phyloP scores from a whole-genome alignment of 2,797 vertebrate species.

The Microctenopoma stevenorrisi region DNA sequence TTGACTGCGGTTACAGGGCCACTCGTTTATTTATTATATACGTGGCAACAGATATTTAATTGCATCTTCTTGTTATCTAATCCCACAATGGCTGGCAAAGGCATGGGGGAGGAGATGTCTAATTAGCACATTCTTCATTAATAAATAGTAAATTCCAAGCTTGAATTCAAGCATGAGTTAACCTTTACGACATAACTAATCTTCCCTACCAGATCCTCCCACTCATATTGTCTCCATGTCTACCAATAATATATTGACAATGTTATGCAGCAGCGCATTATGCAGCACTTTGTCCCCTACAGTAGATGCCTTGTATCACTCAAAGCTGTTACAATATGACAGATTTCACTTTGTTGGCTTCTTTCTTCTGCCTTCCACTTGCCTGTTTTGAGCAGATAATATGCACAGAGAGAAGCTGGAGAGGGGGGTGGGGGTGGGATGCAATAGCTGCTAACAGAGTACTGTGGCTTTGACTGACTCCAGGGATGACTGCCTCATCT shows the following conservation, averaged over 20 bases:
- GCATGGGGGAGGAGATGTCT: conserved; percentile 35
- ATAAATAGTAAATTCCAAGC: conserved; percentile 62
- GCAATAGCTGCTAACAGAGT: conserved; percentile 44
- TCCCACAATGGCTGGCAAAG: conserved; percentile 21
- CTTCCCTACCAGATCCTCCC: conserved; percentile 65
- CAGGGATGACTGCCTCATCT: conserved; percentile 28
- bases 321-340: conserved; percentile 66
- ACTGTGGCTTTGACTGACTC: conserved; percentile 53
- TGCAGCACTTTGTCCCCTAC: conserved; percentile 67
- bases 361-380: conserved; percentile 53
- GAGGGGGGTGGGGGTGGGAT: background rate
- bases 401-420: conserved; percentile 35
- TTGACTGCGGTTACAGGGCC: conserved; percentile 30
- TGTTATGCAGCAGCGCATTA: conserved; percentile 66
- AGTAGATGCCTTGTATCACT: conserved; percentile 65
- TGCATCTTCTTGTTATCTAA: conserved; percentile 45
- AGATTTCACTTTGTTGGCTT: conserved; percentile 71
- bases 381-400: conserved; percentile 77
- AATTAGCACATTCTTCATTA: conserved; percentile 72
- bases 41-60: conserved; percentile 51
- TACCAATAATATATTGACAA: conserved; percentile 67
- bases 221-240: conserved; percentile 45
- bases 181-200: conserved; percentile 74
- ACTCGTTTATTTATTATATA: conserved; percentile 52
- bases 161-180: conserved; percentile 70